Conservation (phyloP, 2,113 vertebrate species). For the Albula glossodonta region DNA sequence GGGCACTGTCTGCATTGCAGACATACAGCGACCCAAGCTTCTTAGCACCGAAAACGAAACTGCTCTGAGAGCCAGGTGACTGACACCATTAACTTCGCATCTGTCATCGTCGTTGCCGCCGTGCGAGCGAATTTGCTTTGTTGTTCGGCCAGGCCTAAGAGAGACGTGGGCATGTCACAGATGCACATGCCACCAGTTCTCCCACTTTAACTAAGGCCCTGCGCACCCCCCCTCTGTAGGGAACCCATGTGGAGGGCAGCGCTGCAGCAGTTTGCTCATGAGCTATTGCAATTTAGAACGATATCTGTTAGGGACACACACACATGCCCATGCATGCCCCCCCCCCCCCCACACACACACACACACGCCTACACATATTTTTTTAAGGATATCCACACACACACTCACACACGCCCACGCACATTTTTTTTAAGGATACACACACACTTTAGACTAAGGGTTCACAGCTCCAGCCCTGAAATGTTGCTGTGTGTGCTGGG, state of each 20-base stretch:
- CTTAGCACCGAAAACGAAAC: slow-evolving; percentile 38
- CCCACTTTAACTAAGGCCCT: neutral
- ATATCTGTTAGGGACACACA: neutral
- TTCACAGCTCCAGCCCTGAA: too few species aligned
- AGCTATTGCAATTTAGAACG: neutral
- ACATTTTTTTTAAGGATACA: too few species aligned
- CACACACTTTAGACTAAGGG: too few species aligned
- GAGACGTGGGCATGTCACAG: neutral
- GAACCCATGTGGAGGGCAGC: neutral
- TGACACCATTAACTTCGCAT: slow-evolving; percentile 19
- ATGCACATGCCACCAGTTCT: neutral
- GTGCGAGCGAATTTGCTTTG: neutral
- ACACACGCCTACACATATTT: neutral
- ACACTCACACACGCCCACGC: too few species aligned
- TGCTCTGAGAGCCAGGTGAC: slow-evolving; percentile 17
- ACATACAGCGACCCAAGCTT: slow-evolving; percentile 39
- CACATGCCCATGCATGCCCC: too few species aligned
- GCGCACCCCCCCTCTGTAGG: neutral
- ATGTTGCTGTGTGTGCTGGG: too few species aligned
- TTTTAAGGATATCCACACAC: neutral
- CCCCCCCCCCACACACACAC: neutral
- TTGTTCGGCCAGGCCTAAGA: neutral
- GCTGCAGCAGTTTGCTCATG: neutral
- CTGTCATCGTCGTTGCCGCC: neutral
- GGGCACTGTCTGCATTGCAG: slow-evolving; percentile 16